These are phyloP conservation scores for Pycnomerus fuliginosus DNA, from an alignment of 2,888 invertebrate species.

Conservation along the genomic window DNA sequence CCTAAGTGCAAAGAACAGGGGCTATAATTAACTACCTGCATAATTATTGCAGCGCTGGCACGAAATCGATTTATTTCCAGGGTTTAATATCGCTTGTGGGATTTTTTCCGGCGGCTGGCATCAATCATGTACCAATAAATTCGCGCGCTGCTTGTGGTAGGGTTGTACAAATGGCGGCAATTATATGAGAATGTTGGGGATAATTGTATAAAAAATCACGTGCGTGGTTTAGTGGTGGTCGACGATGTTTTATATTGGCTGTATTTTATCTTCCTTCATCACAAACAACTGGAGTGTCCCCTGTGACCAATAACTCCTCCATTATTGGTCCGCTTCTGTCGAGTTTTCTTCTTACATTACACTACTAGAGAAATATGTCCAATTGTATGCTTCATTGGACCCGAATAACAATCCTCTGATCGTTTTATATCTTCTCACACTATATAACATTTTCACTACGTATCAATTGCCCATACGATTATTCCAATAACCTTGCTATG, in stretches of 20 bases:
- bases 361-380: slow-evolving; percentile 21
- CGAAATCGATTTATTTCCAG: too few relatives aligned
- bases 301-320: slow-evolving; percentile 30
- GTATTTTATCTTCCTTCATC: slow-evolving; percentile 29
- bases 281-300: slow-evolving; percentile 29
- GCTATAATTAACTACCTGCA: too few relatives aligned
- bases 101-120: too few relatives aligned
- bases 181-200: slow-evolving; percentile 11
- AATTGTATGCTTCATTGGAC: slow-evolving; percentile 26
- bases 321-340: slow-evolving; percentile 30
- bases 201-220: slow-evolving; percentile 22
- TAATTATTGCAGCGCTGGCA: too few relatives aligned
- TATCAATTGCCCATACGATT: too few relatives aligned
- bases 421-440: too few relatives aligned
- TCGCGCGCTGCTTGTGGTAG: slow-evolving; percentile 6
- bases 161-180: slow-evolving; percentile 15
- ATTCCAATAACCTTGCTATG: too few relatives aligned
- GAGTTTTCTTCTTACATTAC: slow-evolving; percentile 18
- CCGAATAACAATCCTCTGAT: too few relatives aligned
- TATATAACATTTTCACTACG: too few relatives aligned
- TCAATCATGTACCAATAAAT: slow-evolving; percentile 16
- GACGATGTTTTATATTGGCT: slow-evolving; percentile 26
- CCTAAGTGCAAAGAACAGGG: too few relatives aligned
- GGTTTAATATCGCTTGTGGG: too few relatives aligned
- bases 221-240: slow-evolving; percentile 18